A percentile compares a stretch with the other conserved stretches of the same genome.
phyloP scores from a whole-genome alignment of 1,140 invertebrate species.

The Mizuhopecten yessoensis region DNA sequence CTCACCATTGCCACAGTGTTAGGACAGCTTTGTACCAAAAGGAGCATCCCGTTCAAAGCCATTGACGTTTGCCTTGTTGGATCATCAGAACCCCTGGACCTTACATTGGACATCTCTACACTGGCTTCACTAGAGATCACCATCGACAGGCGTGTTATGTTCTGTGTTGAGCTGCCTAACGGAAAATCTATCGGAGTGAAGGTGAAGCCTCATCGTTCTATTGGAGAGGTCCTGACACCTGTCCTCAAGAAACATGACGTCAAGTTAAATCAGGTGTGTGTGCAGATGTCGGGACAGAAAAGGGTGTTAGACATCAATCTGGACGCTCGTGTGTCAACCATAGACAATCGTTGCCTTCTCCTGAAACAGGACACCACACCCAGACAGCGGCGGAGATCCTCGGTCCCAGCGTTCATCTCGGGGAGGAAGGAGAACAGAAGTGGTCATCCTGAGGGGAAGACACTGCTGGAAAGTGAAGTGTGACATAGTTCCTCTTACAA shows the following conservation, averaged over 20 bases:
- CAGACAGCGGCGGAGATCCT: not conserved
- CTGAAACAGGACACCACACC: slow-evolving; percentile 66
- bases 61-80: slow-evolving; percentile 90
- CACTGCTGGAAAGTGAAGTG: not conserved
- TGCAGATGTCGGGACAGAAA: slow-evolving; percentile 82
- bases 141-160: slow-evolving; percentile 92
- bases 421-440: not conserved
- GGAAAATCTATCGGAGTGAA: slow-evolving; percentile 93
- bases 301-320: slow-evolving; percentile 72
- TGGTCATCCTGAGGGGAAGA: not conserved
- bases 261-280: slow-evolving; percentile 86
- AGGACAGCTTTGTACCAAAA: slow-evolving; percentile 91
- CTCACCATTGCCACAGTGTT: slow-evolving; percentile 91
- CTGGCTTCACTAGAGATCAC: slow-evolving; percentile 91
- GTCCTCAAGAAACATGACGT: slow-evolving; percentile 93
- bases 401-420: not conserved
- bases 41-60: slow-evolving; percentile 89
- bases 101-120: slow-evolving; percentile 88
- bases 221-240: slow-evolving; percentile 93
- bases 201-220: slow-evolving; percentile 91
- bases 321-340: slow-evolving; percentile 78
- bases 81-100: slow-evolving; percentile 88
- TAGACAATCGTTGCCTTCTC: slow-evolving; percentile 81
- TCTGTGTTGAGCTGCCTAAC: slow-evolving; percentile 92
- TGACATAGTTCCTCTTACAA: not conserved